Conservation (phyloP, 2,888 invertebrate species). For the Lamellibrachia satsuma region DNA sequence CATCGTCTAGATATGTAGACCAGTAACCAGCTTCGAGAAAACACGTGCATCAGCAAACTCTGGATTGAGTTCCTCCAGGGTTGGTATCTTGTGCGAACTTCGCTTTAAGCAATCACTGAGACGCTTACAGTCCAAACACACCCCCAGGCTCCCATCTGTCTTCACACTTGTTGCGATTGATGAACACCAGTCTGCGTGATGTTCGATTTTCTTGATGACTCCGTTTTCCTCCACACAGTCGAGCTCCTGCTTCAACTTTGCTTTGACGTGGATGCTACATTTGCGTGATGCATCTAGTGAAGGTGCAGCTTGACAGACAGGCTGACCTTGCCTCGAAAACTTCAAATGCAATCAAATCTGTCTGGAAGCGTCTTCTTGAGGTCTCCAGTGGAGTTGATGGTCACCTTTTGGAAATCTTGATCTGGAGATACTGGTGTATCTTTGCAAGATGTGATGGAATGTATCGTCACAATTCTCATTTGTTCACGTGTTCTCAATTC, state of each 20-base stretch:
- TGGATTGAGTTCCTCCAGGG: background rate
- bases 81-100: background rate
- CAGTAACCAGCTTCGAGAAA: background rate
- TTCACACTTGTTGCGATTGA: background rate
- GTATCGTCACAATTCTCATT: too few species aligned
- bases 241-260: background rate
- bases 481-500: too few species aligned
- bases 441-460: too few species aligned
- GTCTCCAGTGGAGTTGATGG: background rate
- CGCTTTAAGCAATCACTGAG: background rate
- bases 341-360: background rate
- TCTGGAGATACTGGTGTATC: background rate
- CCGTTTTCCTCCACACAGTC: background rate
- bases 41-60: background rate
- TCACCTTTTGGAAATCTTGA: background rate
- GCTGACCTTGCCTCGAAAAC: background rate
- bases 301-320: background rate
- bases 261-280: background rate
- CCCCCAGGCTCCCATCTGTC: background rate
- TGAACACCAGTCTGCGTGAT: constrained; percentile 28
- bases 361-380: background rate
- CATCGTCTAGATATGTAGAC: background rate
- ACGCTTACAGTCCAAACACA: constrained; percentile 17
- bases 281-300: background rate
- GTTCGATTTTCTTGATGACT: background rate